These are phyloP conservation scores for Suillia variegata DNA, from an alignment of 2,888 invertebrate genomes.

Conservation along the genomic window DNA sequence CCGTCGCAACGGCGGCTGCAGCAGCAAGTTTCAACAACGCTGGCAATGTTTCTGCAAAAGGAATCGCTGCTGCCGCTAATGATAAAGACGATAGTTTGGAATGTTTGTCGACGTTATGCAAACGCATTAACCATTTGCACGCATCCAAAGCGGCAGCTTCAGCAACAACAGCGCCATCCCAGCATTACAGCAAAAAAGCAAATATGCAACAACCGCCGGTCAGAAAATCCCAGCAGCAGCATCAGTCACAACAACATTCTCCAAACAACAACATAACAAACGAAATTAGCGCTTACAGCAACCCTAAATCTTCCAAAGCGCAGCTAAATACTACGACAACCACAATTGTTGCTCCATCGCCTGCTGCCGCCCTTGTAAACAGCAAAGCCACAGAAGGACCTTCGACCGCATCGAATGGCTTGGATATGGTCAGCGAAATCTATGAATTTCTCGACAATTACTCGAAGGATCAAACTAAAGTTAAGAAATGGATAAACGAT, in stretches of 20 bases:
- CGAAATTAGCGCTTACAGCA: neutral
- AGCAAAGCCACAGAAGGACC: conserved; percentile 16
- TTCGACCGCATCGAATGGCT: too few species aligned
- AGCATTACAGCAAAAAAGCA: conserved; percentile 25
- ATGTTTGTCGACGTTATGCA: conserved; percentile 51
- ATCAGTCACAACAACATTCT: neutral
- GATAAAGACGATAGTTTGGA: conserved; percentile 51
- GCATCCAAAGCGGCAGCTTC: neutral
- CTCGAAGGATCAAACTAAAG: conserved; percentile 48
- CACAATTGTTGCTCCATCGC: neutral
- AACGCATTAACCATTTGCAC: conserved; percentile 43
- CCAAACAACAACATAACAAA: neutral
- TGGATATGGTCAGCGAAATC: conserved; percentile 52
- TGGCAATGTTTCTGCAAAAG: too few species aligned
- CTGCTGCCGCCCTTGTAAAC: neutral
- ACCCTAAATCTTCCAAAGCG: too few species aligned
- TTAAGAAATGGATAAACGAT: conserved; percentile 59
- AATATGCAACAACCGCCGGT: too few species aligned
- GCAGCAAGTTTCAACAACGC: conserved; percentile 27
- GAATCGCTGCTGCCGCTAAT: conserved; percentile 29
- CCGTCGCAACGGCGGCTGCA: conserved; percentile 30
- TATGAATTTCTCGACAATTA: conserved; percentile 53
- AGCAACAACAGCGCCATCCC: conserved; percentile 3
- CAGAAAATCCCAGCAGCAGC: conserved; percentile 20
- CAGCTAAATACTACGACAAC: neutral